Base-by-base conservation (phyloP, 1,140 invertebrate genomes). In the Zaprionus nigranus region DNA sequence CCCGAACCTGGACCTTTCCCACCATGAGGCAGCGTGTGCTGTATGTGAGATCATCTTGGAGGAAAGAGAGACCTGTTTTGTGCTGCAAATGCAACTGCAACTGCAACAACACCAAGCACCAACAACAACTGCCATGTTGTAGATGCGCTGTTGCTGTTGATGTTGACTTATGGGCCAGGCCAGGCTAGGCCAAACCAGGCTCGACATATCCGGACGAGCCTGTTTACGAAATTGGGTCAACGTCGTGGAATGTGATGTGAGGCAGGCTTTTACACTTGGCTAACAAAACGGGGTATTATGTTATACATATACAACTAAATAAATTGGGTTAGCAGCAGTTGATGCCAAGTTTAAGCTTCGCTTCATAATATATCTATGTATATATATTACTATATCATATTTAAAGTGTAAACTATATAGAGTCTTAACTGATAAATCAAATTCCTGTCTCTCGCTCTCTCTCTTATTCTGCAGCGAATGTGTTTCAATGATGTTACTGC, bases 401-500 rank as follows among this genome's bases (percentile, higher is more conserved):
- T 7, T 17, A 43, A 43, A 43, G 3, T 51, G 17, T 40, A 49
- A 20, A n/a, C 7, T 49, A 15, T 40, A 15, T 40, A 5, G 13
- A 40, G 15, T 40, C 2, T 40, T 63, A 49, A 71, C 38, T 49
- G 13, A 49, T 60, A 24, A 26, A 53, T 26, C 28, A 43, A 22
- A 24, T 22, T 51, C 34, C 26, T 36, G 9, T 58, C 49, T 40
- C 40, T 62, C 15, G 24, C 56, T 67, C n/a, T n/a, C n/a, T n/a
- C n/a, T n/a, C n/a, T n/a, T n/a, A n/a, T 34, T 78, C 20, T 76
- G 3, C 53, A 88, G 87, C 91, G 87, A 92, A 92, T 92, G 91
- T 82, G 81, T 80, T 86, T 92, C 75, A 86, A 92, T 78, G 80
- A 92, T 92, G 91, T 88, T 92, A 81, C 80, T 92, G 91, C 91